Base-by-base conservation (phyloP, 2,888 invertebrate genomes). In the Phortica magna region DNA sequence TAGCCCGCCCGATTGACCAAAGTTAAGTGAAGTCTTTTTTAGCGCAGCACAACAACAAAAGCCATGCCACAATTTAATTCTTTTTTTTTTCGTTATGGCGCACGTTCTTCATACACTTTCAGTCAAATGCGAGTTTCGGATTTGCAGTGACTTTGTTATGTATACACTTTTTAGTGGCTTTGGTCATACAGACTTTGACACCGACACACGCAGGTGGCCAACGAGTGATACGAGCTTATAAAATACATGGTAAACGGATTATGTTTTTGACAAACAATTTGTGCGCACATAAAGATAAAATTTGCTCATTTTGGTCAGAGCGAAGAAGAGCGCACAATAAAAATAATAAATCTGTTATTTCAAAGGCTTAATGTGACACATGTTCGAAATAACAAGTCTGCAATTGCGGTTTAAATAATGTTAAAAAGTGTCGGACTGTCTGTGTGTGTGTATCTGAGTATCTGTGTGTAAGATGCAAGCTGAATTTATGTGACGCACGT, bases 51-150 rank as follows among this genome's bases (percentile, higher is more conserved):
- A 48, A 14, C 48, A 48, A 14, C 43, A 41, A 53, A 53, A 71
- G 53, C 70, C 70, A 53, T 71, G 31, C 70, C 31, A 17, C 53
- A 53, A 53, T 17, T 7, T 2, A 19, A 39, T 71, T 68, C 55
- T 71, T 71, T 71, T 14, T 55, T 39, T 41, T 55, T 55, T 53
- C 14, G 12, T 48, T 48, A n/a, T n/a, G n/a, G n/a, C n/a, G n/a
- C n/a, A n/a, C 14, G 9, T 48, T 48, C 10, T 48, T 48, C 14
- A 48, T 22, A 71, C 55, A 22, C 39, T 22, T 31, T 53, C 10
- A 53, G 70, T 43, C 41, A 68, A 19, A 68, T 43, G 68, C 48
- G 48, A 6, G 9, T 48, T 48, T 48, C 9, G 48, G 19, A 43
- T 43, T 43, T 31, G 42, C 14, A 53, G 5, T 5, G 22, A 22